Conservation (phyloP, 1,140 invertebrate genomes). For the Matsumurasca onukii region DNA sequence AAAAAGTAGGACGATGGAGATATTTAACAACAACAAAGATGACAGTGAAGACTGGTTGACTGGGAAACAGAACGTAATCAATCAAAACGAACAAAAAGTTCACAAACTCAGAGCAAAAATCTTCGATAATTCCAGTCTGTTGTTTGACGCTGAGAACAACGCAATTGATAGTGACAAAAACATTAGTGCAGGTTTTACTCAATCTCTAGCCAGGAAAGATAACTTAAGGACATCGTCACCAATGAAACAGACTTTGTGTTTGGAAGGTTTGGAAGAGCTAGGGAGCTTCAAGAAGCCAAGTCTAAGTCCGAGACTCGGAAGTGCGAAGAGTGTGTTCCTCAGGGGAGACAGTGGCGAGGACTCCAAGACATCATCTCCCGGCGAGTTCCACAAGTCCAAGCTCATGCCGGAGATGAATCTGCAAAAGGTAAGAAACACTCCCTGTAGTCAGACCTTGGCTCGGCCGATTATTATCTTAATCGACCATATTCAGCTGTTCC, state of each 20-base stretch:
- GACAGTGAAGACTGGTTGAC: constrained; percentile 8
- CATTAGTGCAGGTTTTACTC: too few relatives aligned
- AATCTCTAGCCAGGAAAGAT: too few relatives aligned
- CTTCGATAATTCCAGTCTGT: background rate
- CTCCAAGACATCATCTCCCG: background rate
- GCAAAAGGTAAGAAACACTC: constrained; percentile 21
- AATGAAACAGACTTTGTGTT: too few relatives aligned
- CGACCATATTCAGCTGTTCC: too few relatives aligned
- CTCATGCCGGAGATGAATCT: constrained; percentile 17
- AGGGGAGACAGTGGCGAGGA: too few relatives aligned
- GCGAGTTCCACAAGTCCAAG: background rate
- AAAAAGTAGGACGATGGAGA: background rate
- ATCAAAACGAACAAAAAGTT: constrained; percentile 14
- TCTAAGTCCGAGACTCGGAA: too few relatives aligned
- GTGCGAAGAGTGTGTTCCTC: too few relatives aligned
- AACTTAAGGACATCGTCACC: too few relatives aligned
- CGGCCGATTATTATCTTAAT: too few relatives aligned
- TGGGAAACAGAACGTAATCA: constrained; percentile 1
- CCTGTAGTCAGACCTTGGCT: too few relatives aligned
- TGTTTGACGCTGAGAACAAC: constrained; percentile 7
- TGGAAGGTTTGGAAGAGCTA: too few relatives aligned
- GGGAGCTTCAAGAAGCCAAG: too few relatives aligned
- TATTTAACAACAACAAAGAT: constrained; percentile 1
- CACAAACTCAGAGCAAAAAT: background rate
- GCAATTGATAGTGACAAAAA: constrained; percentile 1